Evolutionary conservation across 1,140 invertebrate genomes (phyloP), one percentile per base, ranked within the genome.

Genomic region (Diorhabda carinulata): DNA sequence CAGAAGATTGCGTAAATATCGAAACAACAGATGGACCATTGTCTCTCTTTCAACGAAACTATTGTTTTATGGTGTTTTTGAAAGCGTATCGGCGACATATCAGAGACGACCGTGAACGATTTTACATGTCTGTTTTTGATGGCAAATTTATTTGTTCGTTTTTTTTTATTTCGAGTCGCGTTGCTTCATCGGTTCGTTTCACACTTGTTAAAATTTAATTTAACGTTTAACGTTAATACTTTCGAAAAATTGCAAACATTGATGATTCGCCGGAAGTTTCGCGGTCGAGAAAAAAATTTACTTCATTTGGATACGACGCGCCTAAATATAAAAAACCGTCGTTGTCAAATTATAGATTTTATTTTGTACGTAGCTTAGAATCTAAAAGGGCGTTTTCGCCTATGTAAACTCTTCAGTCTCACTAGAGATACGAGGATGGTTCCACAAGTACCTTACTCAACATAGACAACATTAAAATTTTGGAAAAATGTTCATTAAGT

Each of bases 171-270:
- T 52, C 47, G 6, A 4, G 25, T 25, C 47, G 47, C n/a, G 47
- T 8, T 52, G 47, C 47, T 52, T 52, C n/a, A n/a, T 8, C n/a
- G 47, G 6, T 52, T 52, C n/a, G 47, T 52, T 52, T 52, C 47
- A 52, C 47, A 52, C 47, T 52, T 52, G 47, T 52, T 52, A 52
- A 52, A n/a, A 52, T 52, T 52, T 52, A 52, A 52, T 52, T 52
- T 8, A 52, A 52, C 6, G 25, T 25, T 25, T 1, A 25, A 25
- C 25, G 25, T 25, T 25, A 25, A 25, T 25, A 25, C 25, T 25
- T 25, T 52, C n/a, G n/a, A 52, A 52, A 52, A n/a, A 52, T 52
- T n/a, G 47, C 47, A 52, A 4, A n/a, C 47, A 52, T 6, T n/a
- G 47, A 52, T 2, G 47, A 52, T 25, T 25, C 25, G 25, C 25